These are phyloP conservation scores for Charanyca ferruginea DNA, from an alignment of 2,888 invertebrate genomes.

Conservation along the genomic window DNA sequence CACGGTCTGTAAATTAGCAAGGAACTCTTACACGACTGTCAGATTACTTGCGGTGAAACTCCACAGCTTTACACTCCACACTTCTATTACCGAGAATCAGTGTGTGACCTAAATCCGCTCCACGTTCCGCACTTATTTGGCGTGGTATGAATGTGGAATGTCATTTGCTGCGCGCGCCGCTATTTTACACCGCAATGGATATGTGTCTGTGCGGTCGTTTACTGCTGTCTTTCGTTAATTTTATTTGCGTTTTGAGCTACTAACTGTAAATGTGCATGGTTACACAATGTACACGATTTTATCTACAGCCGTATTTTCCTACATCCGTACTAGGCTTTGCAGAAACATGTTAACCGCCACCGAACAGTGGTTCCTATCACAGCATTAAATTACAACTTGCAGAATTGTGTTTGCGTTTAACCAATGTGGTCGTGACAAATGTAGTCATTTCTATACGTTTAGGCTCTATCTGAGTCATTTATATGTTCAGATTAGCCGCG, in stretches of 20 bases:
- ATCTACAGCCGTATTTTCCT: constrained; percentile 72
- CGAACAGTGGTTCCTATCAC: constrained; percentile 73
- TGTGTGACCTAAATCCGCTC: constrained; percentile 86
- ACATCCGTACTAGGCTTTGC: constrained; percentile 67
- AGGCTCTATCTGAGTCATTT: constrained; percentile 66
- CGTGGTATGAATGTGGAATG: constrained; percentile 83
- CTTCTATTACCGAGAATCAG: constrained; percentile 83
- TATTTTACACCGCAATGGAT: constrained; percentile 83
- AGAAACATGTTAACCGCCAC: constrained; percentile 72
- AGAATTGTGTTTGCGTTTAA: constrained; percentile 69
- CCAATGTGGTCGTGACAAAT: constrained; percentile 71
- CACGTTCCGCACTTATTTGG: constrained; percentile 80
- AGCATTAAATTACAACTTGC: constrained; percentile 73
- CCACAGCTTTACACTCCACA: constrained; percentile 76
- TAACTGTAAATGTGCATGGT: constrained; percentile 72
- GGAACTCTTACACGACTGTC: constrained; percentile 78
- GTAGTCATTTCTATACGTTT: constrained; percentile 47
- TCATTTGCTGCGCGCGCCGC: constrained; percentile 82
- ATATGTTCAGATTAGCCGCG: constrained; percentile 58
- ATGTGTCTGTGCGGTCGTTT: constrained; percentile 76
- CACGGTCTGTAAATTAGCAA: constrained; percentile 86
- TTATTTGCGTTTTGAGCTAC: constrained; percentile 77
- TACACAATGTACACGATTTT: constrained; percentile 70
- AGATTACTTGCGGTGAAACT: constrained; percentile 87
- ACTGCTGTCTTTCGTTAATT: constrained; percentile 76